Conservation (phyloP, 2,797 vertebrate species). For the Chiloscyllium punctatum region DNA sequence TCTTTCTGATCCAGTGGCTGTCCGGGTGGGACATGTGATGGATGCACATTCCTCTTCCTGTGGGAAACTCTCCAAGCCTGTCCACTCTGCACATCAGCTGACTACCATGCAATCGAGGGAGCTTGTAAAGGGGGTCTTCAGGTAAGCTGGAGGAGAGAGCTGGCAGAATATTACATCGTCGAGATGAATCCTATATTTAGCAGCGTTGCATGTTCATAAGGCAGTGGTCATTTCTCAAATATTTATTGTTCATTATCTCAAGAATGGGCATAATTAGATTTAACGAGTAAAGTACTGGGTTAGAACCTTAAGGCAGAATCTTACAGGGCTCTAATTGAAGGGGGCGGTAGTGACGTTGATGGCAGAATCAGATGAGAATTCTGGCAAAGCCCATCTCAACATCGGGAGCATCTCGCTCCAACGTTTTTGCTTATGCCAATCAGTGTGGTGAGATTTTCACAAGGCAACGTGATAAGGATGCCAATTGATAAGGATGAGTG, state of each 20-base stretch:
- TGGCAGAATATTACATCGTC: neutral
- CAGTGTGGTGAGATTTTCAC: too few relatives aligned
- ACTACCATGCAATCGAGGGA: slow-evolving; percentile 88
- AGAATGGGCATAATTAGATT: neutral
- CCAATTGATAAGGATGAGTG: too few relatives aligned
- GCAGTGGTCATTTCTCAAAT: neutral
- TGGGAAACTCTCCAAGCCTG: slow-evolving; percentile 92
- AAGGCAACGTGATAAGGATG: too few relatives aligned
- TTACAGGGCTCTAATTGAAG: too few relatives aligned
- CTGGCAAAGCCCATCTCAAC: too few relatives aligned
- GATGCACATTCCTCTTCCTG: slow-evolving; percentile 84
- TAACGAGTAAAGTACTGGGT: neutral
- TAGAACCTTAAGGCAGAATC: neutral
- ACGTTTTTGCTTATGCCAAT: too few relatives aligned
- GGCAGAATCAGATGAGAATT: too few relatives aligned
- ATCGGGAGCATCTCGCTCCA: too few relatives aligned
- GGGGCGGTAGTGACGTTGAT: too few relatives aligned
- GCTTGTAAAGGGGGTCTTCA: slow-evolving; percentile 83
- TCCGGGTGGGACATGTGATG: slow-evolving; percentile 87
- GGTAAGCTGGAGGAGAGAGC: slow-evolving; percentile 54
- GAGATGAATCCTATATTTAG: neutral
- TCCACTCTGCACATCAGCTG: slow-evolving; percentile 77
- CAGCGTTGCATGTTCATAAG: neutral
- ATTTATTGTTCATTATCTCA: neutral
- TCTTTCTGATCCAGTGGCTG: slow-evolving; percentile 63